Percentiles rank a stretch among this genome's conserved stretches.
Evolutionary conservation across 2,113 vertebrate species (phyloP).

Genomic region (Tylochromis polylepis): DNA sequence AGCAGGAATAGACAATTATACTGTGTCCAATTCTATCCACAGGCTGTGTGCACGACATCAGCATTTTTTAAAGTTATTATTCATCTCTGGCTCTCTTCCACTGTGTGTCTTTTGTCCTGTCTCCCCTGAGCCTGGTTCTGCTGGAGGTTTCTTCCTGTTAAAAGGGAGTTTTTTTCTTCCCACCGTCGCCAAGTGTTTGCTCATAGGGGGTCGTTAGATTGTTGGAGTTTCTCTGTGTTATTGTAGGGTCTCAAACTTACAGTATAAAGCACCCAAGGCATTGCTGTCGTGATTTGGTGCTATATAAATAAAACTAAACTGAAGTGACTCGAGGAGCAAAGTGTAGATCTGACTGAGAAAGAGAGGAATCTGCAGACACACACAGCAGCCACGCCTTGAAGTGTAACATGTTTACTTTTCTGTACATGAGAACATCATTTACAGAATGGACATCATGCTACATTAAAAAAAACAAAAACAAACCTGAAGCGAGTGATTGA

Average conservation of each 20-base stretch:
- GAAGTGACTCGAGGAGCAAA: too few species aligned
- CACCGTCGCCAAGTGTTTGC: fast-evolving
- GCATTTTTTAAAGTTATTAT: neutral
- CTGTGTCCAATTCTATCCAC: neutral
- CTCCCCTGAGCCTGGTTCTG: neutral
- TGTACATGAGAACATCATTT: neutral
- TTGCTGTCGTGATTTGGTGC: neutral
- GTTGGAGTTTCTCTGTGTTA: neutral
- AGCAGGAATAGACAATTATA: neutral
- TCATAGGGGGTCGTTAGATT: neutral
- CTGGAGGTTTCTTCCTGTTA: neutral
- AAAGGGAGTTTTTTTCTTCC: neutral
- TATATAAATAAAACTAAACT: neutral
- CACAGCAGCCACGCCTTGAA: neutral
- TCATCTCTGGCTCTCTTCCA: neutral
- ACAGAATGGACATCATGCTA: neutral
- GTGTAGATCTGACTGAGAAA: neutral
- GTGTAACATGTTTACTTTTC: neutral
- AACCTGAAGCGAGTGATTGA: neutral
- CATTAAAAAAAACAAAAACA: neutral
- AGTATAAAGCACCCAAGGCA: neutral
- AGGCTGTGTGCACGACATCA: neutral
- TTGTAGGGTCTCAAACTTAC: neutral
- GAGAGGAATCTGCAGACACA: neutral
- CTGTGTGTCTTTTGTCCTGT: neutral